Evolutionary conservation across 2,113 vertebrate species (phyloP), one percentile per base, ranked within the genome.

Genomic region (Anseranas semipalmata): DNA sequence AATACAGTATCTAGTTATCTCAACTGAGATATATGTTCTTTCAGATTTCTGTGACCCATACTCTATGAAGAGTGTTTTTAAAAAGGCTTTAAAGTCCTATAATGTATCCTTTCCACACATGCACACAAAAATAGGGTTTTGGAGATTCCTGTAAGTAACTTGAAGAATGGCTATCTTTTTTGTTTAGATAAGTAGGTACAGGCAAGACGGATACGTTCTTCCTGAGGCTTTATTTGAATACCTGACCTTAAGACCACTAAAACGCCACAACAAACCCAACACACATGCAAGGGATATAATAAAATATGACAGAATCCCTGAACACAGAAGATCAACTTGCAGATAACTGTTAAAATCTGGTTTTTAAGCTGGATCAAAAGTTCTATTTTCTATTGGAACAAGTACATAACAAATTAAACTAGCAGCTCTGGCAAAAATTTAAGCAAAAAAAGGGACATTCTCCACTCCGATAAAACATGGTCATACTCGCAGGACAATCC

Each of bases 161-260:
- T 70, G 15, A 85, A 28, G 13, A 60, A 65, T 1, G 0, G 37
- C 21, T 39, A 66, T 68, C 27, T 70, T 28, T 65, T 85, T 82
- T 79, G 27, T 46, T 68, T 58, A 65, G 16, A 75, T 70, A 87
- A 87, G 89, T 8, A 66, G 30, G 11, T 52, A 71, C 15, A 55
- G 56, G 70, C 32, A 85, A 87, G 52, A 84, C 11, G 7, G 30
- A 9, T n/a, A 30, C 30, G 25, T 59, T 77, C 87, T 85, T 67
- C 46, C 83, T 66, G 63, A 58, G n/a, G 50, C 43, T 81, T 27
- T 13, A 55, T 77, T 75, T 89, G 46, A 76, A 35, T 83, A 73
- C 76, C 35, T 87, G 85, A 91, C 78, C 74, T 94, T 94, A 96
- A 85, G 80, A 87, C 45, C 45, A 76, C 32, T 82, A 62, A 91